phyloP scores from a whole-genome alignment of 2,113 vertebrate genomes.

The Apodemus speciosus region DNA sequence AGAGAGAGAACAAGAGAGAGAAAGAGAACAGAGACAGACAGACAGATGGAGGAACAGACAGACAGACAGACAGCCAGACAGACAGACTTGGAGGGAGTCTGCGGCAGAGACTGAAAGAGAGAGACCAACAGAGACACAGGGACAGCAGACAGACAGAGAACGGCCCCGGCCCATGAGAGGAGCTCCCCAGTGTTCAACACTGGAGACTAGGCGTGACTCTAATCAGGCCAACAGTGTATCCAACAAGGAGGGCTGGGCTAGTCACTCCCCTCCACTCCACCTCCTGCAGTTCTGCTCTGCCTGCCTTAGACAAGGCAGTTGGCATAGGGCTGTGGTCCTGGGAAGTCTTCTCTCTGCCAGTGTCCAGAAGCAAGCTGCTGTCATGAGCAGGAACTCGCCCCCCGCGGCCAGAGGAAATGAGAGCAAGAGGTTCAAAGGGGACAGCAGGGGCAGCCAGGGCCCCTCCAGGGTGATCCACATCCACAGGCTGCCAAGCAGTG shows the following conservation, averaged over 20 bases:
- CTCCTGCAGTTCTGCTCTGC: background rate
- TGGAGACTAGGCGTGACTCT: background rate
- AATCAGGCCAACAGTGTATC: background rate
- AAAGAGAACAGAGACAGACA: background rate
- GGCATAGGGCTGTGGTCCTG: constrained; percentile 87
- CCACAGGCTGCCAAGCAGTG: constrained; percentile 89
- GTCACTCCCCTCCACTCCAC: background rate
- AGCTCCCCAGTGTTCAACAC: background rate
- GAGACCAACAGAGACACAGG: background rate
- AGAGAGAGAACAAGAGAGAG: too few relatives aligned
- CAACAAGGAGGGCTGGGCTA: background rate
- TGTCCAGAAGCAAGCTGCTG: constrained; percentile 73
- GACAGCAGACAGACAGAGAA: background rate
- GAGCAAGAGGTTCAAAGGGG: constrained; percentile 96
- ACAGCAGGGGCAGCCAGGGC: constrained; percentile 88
- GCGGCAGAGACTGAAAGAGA: background rate
- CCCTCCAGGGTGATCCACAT: constrained; percentile 94
- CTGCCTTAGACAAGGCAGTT: too few relatives aligned
- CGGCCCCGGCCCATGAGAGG: too few relatives aligned
- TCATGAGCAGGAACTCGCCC: constrained; percentile 90
- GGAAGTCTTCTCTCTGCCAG: background rate
- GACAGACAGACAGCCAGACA: background rate
- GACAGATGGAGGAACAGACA: background rate
- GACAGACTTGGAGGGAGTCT: accelerated
- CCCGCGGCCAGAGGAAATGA: constrained; percentile 95